phyloP scores from a whole-genome alignment of 2,888 invertebrate species.

The Venusia cambrica region DNA sequence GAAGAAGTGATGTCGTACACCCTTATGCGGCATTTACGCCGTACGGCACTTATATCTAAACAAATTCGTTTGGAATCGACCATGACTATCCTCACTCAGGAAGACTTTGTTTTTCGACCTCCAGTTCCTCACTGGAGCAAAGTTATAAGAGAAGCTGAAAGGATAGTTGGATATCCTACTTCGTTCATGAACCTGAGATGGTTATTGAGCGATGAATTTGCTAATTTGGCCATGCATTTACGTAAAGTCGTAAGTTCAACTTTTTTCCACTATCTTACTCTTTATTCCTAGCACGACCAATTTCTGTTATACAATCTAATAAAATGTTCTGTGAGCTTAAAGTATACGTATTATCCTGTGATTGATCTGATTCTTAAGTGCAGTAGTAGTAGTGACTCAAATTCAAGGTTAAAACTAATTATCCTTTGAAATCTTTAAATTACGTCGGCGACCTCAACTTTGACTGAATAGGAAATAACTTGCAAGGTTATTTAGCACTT shows the following conservation, averaged over 20 bases:
- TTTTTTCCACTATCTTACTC: not conserved
- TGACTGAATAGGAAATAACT: constrained; percentile 14
- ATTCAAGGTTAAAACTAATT: constrained; percentile 12
- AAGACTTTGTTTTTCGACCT: constrained; percentile 69
- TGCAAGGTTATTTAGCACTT: constrained; percentile 13
- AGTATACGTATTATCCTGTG: too few relatives aligned
- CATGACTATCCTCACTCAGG: constrained; percentile 65
- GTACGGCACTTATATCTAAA: constrained; percentile 52
- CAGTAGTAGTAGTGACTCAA: constrained; percentile 16
- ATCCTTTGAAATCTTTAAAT: constrained; percentile 1
- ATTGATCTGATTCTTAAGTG: constrained; percentile 17
- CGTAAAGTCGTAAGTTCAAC: constrained; percentile 58
- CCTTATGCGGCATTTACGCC: constrained; percentile 63
- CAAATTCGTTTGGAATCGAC: constrained; percentile 64
- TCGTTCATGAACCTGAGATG: constrained; percentile 80
- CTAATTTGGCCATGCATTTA: constrained; percentile 76
- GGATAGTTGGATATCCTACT: constrained; percentile 78
- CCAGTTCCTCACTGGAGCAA: constrained; percentile 69
- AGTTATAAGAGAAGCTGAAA: constrained; percentile 68
- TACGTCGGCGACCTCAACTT: constrained; percentile 18
- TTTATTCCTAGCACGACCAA: not conserved
- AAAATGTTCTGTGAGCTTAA: not conserved
- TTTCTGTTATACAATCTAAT: too few relatives aligned
- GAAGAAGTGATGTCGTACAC: constrained; percentile 59
- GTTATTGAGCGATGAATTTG: constrained; percentile 83